phyloP scores from a whole-genome alignment of 2,113 vertebrate species.

The Pantherophis guttatus region DNA sequence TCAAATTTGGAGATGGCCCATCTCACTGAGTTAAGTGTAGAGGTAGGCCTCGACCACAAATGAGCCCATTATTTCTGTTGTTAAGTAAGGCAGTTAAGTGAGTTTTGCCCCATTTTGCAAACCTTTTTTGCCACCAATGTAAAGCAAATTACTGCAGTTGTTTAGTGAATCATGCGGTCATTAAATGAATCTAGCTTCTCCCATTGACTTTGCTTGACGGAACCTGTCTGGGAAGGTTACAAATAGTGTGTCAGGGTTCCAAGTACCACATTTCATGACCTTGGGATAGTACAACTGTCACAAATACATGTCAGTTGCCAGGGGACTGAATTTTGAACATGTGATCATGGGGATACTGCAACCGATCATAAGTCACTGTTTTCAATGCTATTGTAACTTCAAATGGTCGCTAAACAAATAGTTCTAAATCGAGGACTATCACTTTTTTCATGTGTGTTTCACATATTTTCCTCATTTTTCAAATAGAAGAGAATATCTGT shows the following conservation, averaged over 20 bases:
- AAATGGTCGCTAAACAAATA: background rate
- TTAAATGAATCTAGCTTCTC: background rate
- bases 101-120: background rate
- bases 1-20: background rate
- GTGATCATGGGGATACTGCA: background rate
- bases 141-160: background rate
- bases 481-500: background rate
- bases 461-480: background rate
- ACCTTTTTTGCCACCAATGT: background rate
- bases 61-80: background rate
- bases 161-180: background rate
- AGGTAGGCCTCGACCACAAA: background rate
- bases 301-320: background rate
- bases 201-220: background rate
- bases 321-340: background rate
- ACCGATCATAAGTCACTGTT: background rate
- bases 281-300: background rate
- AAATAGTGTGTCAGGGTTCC: background rate
- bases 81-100: background rate
- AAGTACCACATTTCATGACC: background rate
- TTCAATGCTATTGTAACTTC: background rate
- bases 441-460: background rate
- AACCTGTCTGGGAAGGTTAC: background rate
- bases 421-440: background rate
- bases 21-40: background rate